These are phyloP conservation scores for Rhabdomys pumilio DNA, from an alignment of 2,797 vertebrate species.

Conservation along the genomic window DNA sequence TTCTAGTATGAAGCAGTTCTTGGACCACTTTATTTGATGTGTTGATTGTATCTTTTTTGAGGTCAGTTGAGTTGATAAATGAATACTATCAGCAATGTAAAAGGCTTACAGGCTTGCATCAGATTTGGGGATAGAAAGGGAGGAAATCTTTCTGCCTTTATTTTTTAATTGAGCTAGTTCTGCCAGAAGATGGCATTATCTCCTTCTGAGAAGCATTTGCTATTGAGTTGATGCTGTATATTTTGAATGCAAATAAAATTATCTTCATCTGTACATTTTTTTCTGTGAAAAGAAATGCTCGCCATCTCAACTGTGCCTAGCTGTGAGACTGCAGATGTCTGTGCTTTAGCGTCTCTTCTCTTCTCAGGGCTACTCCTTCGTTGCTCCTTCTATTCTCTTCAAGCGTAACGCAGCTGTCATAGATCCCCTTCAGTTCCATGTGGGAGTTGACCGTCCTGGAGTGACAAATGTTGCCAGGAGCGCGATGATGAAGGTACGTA, in stretches of 20 bases:
- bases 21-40: conserved; percentile 39
- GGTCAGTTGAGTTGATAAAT: conserved; percentile 64
- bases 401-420: conserved; percentile 98
- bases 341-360: neutral
- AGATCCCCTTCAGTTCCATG: conserved; percentile 94
- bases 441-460: conserved; percentile 94
- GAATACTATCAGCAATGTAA: conserved; percentile 54
- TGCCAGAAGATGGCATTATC: conserved; percentile 74
- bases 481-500: conserved; percentile 98
- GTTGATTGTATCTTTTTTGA: conserved; percentile 62
- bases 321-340: conserved; percentile 1
- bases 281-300: neutral
- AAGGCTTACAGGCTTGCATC: conserved; percentile 54
- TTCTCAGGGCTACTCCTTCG: conserved; percentile 97
- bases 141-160: conserved; percentile 57
- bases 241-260: conserved; percentile 61
- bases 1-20: conserved; percentile 60
- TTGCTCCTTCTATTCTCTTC: conserved; percentile 99
- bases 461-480: conserved; percentile 96
- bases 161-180: conserved; percentile 67
- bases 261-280: neutral
- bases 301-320: neutral
- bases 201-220: conserved; percentile 76
- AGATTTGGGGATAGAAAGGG: conserved; percentile 38
- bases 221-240: conserved; percentile 16